Evolutionary conservation across 2,113 vertebrate genomes (phyloP).

Genomic region (Girardinichthys multiradiatus): DNA sequence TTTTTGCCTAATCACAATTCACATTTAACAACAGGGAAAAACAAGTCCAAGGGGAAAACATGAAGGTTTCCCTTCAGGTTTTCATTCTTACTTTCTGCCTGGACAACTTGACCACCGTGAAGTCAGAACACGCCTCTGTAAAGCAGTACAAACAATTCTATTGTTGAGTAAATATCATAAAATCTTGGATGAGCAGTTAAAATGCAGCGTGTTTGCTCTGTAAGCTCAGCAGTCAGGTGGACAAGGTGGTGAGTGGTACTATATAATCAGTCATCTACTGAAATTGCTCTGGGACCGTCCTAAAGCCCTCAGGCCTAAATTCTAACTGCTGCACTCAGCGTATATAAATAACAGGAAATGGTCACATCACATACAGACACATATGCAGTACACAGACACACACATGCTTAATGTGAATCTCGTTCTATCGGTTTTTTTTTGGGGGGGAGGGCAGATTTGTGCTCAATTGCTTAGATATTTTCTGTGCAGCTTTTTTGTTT

Average conservation of each 20-base stretch:
- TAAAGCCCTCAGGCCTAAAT: conserved; percentile 45
- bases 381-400: conserved; percentile 33
- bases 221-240: conserved; percentile 16
- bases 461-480: conserved; percentile 45
- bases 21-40: background rate
- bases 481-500: conserved; percentile 39
- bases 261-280: conserved; percentile 38
- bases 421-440: conserved; percentile 6
- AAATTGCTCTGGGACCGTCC: conserved; percentile 67
- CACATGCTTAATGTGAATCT: conserved; percentile 17
- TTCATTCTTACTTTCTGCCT: background rate
- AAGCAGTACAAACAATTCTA: background rate
- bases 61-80: conserved; percentile 1
- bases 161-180: background rate
- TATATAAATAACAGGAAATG: conserved; percentile 59
- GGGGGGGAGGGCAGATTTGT: no score
- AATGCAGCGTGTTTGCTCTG: conserved; percentile 1
- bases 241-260: conserved; percentile 17
- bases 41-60: no score
- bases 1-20: background rate
- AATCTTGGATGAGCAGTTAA: conserved; percentile 1
- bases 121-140: background rate
- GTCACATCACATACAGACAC: conserved; percentile 9
- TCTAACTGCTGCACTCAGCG: conserved; percentile 69
- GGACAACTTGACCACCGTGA: background rate